Percentiles rank a stretch among this genome's conserved stretches.
Evolutionary conservation across 2,888 invertebrate genomes (phyloP).

Genomic region (Cotesia congregata): DNA sequence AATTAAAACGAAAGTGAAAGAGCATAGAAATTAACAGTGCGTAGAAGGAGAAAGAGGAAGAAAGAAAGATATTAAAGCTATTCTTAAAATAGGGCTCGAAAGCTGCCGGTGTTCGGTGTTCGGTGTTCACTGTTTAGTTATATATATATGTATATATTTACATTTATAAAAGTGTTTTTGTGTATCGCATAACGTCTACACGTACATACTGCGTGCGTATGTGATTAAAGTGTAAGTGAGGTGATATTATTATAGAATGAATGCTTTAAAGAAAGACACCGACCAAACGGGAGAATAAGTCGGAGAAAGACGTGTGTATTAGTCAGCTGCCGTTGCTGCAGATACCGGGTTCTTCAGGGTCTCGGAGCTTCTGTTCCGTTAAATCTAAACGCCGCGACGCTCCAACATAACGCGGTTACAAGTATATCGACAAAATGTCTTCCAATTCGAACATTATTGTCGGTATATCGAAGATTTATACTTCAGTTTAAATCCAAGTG

Average conservation of each 20-base stretch:
- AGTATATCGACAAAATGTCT: background rate
- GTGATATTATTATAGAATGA: conserved; percentile 25
- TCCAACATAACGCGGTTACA: background rate
- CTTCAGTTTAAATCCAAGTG: too few species aligned
- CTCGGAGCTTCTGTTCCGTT: conserved; percentile 58
- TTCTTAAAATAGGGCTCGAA: conserved; percentile 68
- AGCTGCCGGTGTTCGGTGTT: background rate
- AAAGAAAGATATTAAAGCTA: conserved; percentile 61
- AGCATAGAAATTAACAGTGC: conserved; percentile 29
- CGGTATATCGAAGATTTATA: background rate
- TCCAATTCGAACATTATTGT: conserved; percentile 1
- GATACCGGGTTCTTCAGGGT: conserved; percentile 63
- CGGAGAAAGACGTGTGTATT: conserved; percentile 34
- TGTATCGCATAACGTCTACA: background rate
- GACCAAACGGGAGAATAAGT: conserved; percentile 44
- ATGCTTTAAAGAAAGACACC: conserved; percentile 11
- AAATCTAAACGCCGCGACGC: background rate
- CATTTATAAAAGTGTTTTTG: conserved; percentile 27
- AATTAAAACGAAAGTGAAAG: background rate
- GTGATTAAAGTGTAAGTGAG: conserved; percentile 35
- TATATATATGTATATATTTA: too few species aligned
- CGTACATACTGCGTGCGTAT: conserved; percentile 34
- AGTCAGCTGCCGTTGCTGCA: conserved; percentile 38
- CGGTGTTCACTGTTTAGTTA: too few species aligned
- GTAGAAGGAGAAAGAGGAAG: conserved; percentile 26